Evolutionary conservation across 2,113 vertebrate species (phyloP).

Genomic region (Entosphenus tridentatus): DNA sequence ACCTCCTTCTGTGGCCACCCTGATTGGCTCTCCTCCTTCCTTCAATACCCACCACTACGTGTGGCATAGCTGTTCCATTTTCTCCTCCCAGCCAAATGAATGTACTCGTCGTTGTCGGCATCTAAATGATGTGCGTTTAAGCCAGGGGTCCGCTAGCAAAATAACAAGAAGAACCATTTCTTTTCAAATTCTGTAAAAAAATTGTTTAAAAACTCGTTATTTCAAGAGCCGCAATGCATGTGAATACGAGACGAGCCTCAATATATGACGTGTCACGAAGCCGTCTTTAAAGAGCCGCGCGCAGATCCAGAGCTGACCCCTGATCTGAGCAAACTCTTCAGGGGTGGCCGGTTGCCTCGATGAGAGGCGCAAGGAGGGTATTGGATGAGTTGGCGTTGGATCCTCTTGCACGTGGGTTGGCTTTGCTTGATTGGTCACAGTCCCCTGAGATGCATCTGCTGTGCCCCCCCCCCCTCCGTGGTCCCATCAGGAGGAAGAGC

Average conservation of each 20-base stretch:
- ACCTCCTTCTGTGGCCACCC: neutral
- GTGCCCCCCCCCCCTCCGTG: neutral
- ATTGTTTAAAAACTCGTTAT: too few relatives aligned
- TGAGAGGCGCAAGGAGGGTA: neutral
- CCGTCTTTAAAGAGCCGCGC: too few relatives aligned
- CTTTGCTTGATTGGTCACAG: neutral
- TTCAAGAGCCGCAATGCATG: too few relatives aligned
- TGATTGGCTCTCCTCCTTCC: neutral
- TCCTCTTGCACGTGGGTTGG: neutral
- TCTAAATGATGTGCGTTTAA: neutral
- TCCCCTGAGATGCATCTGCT: neutral
- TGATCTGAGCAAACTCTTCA: neutral
- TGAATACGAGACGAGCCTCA: too few relatives aligned
- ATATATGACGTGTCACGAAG: too few relatives aligned
- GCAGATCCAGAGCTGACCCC: neutral
- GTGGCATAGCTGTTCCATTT: neutral
- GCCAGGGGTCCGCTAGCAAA: neutral
- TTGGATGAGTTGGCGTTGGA: neutral
- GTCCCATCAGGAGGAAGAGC: constrained; percentile 58
- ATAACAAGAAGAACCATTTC: neutral
- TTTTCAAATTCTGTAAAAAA: too few relatives aligned
- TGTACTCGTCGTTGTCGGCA: neutral
- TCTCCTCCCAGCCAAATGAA: too few relatives aligned
- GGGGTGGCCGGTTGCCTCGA: neutral
- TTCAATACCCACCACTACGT: neutral